Evolutionary conservation across 2,888 invertebrate species (phyloP), one percentile per base, ranked within the genome.

Genomic region (Ornithoptera alexandrae): DNA sequence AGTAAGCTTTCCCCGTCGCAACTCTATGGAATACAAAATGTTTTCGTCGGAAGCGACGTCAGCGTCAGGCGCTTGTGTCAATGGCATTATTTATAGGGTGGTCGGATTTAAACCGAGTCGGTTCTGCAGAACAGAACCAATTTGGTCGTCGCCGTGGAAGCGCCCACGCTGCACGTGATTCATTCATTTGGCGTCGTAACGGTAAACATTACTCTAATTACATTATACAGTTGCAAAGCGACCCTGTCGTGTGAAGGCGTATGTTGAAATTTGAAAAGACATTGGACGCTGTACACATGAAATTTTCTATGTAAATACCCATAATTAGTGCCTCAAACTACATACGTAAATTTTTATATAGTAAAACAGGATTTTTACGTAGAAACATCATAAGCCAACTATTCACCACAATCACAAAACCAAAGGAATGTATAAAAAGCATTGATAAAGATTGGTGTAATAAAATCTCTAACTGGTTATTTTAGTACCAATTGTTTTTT

Each of bases 121-220:
- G 81, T 81, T 80, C 80, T 78, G 81, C 81, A 83, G 81, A 83
- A 82, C 84, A 78, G 83, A 80, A 86, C 85, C 73, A 83, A 84
- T 89, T 90, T 87, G 86, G 88, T 83, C 79, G 82, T 79, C 78
- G 80, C 76, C 75, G 77, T 78, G 81, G 76, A 78, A 78, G 79
- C 86, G 80, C 90, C 90, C 84, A 89, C 90, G 84, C 84, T 75
- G 72, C 84, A 80, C 82, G 87, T 90, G 91, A 91, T 88, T 89
- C 91, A 90, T 85, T 78, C 78, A 80, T 84, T 89, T 88, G 87
- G 88, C 88, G 74, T 84, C 82, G 78, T 79, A 85, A 84, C 86
- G 82, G 87, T 90, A 89, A 89, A 90, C 89, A 90, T 85, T 86
- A 86, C 81, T 81, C 86, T 89, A 85, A 89, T 88, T 88, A 86